phyloP scores from a whole-genome alignment of 2,797 vertebrate genomes.

The Neosilurus hyrtlii region DNA sequence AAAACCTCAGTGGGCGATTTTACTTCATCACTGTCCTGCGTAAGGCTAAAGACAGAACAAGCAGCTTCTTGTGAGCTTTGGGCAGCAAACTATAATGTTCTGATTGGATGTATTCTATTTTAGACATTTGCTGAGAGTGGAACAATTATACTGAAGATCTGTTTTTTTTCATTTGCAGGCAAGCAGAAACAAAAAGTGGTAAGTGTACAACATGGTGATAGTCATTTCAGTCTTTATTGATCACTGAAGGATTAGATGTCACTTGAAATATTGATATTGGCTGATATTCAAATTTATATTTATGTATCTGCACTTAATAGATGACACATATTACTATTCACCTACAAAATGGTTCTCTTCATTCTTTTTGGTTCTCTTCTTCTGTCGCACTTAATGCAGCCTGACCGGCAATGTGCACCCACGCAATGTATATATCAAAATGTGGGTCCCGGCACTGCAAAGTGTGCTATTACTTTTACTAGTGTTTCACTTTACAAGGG shows the following conservation, averaged over 20 bases:
- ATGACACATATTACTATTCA: too few relatives aligned
- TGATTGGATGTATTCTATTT: constrained; percentile 33
- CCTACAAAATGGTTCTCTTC: too few relatives aligned
- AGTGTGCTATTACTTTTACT: too few relatives aligned
- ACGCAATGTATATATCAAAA: too few relatives aligned
- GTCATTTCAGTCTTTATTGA: neutral
- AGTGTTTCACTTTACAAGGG: too few relatives aligned
- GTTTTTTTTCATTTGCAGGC: constrained; percentile 85
- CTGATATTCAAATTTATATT: neutral
- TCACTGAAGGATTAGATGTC: neutral
- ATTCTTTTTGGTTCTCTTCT: too few relatives aligned
- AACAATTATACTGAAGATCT: constrained; percentile 64
- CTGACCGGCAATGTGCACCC: too few relatives aligned
- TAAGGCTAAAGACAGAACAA: constrained; percentile 56
- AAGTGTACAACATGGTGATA: constrained; percentile 70
- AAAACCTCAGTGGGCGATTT: constrained; percentile 51
- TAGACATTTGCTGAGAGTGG: constrained; percentile 24
- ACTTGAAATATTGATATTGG: neutral
- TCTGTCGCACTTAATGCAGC: too few relatives aligned
- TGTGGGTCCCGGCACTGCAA: too few relatives aligned
- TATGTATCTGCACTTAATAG: too few relatives aligned
- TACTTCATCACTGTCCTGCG: constrained; percentile 55
- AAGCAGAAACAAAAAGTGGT: constrained; percentile 99
- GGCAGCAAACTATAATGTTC: constrained; percentile 47
- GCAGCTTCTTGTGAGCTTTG: constrained; percentile 52